phyloP scores from a whole-genome alignment of 1,140 invertebrate species.

The Battus philenor region DNA sequence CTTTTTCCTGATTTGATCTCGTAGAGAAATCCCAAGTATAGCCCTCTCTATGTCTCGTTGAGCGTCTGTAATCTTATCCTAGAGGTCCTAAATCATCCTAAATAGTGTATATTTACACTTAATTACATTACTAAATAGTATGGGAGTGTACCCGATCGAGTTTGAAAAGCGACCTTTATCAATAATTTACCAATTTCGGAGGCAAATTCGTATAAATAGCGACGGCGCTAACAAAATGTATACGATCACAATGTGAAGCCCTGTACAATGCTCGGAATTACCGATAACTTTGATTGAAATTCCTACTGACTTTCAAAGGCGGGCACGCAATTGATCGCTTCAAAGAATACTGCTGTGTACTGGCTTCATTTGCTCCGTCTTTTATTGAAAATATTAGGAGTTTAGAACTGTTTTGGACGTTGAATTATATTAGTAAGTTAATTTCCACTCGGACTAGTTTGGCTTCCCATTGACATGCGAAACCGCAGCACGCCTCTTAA shows the following conservation, averaged over 20 bases:
- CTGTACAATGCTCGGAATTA: slow-evolving; percentile 24
- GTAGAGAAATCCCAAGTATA: too few relatives aligned
- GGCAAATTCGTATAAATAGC: slow-evolving; percentile 21
- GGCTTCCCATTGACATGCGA: too few relatives aligned
- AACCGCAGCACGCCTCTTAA: too few relatives aligned
- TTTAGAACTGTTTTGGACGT: too few relatives aligned
- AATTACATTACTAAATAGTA: too few relatives aligned
- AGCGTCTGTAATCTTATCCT: too few relatives aligned
- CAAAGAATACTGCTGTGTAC: slow-evolving; percentile 24
- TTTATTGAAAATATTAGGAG: slow-evolving; percentile 5
- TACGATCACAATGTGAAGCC: slow-evolving; percentile 36
- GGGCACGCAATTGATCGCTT: slow-evolving; percentile 20
- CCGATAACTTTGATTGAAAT: slow-evolving; percentile 28
- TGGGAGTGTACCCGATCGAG: neutral
- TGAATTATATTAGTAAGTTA: too few relatives aligned
- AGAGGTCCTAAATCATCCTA: too few relatives aligned
- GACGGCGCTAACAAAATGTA: slow-evolving; percentile 17
- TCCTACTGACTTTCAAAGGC: slow-evolving; percentile 27
- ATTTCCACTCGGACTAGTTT: too few relatives aligned
- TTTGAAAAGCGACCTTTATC: neutral
- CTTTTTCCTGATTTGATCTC: too few relatives aligned
- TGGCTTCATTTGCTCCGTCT: slow-evolving; percentile 4
- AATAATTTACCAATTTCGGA: slow-evolving; percentile 9
- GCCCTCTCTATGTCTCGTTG: too few relatives aligned
- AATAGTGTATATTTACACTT: too few relatives aligned